Conservation (phyloP, 2,113 vertebrate genomes). For the Pontoporia blainvillei region DNA sequence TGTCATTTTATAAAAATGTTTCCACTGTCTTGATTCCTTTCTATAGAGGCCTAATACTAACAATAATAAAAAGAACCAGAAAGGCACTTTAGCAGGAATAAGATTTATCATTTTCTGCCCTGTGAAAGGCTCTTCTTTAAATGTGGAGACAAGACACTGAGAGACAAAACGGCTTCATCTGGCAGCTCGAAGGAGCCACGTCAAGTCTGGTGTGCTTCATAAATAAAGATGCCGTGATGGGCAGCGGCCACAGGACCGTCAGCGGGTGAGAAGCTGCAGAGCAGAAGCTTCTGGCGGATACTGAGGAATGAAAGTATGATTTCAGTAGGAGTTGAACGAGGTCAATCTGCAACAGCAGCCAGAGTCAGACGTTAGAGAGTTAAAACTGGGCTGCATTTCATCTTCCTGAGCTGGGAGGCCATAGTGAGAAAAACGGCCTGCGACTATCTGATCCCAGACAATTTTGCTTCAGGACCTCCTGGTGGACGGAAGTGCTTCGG, state of each 20-base stretch:
- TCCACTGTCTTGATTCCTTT: slow-evolving; percentile 43
- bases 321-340: not conserved
- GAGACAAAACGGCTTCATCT: not conserved
- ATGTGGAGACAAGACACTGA: not conserved
- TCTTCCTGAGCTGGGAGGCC: not conserved
- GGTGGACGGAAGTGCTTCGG: not conserved
- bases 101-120: not conserved
- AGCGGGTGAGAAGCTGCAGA: not conserved
- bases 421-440: not conserved
- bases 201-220: not conserved
- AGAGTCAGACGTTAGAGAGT: not conserved
- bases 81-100: not conserved
- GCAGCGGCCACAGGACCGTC: not conserved
- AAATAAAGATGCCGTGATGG: not conserved
- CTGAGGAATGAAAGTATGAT: not conserved
- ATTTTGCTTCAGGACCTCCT: not conserved
- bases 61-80: slow-evolving; percentile 12
- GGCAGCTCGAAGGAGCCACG: not conserved
- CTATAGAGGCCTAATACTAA: not conserved
- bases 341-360: not conserved
- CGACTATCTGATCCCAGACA: not conserved
- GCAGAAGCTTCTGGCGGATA: not conserved
- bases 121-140: not conserved
- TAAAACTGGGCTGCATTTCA: not conserved
- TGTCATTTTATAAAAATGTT: slow-evolving; percentile 59